Evolutionary conservation across 2,888 invertebrate species (phyloP).

Genomic region (Metallyticus violacea): DNA sequence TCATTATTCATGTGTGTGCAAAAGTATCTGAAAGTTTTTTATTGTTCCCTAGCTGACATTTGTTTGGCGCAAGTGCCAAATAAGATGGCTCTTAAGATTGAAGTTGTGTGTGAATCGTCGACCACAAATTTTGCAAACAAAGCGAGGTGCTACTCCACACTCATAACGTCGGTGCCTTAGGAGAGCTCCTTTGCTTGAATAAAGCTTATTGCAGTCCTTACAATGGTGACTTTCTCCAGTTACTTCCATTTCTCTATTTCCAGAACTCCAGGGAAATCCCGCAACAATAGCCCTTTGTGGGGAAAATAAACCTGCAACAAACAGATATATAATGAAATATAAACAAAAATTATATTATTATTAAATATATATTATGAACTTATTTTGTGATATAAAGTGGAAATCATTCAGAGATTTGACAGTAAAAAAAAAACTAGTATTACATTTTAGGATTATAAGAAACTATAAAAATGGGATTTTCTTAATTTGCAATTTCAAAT

Average conservation of each 20-base stretch:
- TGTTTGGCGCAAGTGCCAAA: not conserved
- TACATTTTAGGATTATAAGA: too few species aligned
- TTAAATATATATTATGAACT: too few species aligned
- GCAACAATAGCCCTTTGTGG: not conserved
- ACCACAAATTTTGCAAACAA: constrained; percentile 2
- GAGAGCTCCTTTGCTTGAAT: constrained; percentile 83
- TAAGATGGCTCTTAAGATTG: constrained; percentile 17
- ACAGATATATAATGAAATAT: not conserved
- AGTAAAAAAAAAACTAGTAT: too few species aligned
- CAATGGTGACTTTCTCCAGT: constrained; percentile 47
- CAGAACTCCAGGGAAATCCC: not conserved
- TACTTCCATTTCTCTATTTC: not conserved
- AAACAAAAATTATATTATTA: too few species aligned
- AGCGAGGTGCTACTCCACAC: constrained; percentile 51
- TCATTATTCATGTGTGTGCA: not conserved
- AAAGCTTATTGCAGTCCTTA: constrained; percentile 79
- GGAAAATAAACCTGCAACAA: constrained; percentile 1
- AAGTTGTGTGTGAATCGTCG: constrained; percentile 15
- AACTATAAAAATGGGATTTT: too few species aligned
- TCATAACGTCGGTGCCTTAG: constrained; percentile 79
- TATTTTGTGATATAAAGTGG: too few species aligned
- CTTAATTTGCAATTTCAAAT: too few species aligned
- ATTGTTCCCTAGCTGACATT: not conserved
- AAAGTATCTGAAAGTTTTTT: not conserved
- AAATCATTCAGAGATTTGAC: too few species aligned